Evolutionary conservation across 2,797 vertebrate species (phyloP).

Genomic region (Phoeniculus purpureus): DNA sequence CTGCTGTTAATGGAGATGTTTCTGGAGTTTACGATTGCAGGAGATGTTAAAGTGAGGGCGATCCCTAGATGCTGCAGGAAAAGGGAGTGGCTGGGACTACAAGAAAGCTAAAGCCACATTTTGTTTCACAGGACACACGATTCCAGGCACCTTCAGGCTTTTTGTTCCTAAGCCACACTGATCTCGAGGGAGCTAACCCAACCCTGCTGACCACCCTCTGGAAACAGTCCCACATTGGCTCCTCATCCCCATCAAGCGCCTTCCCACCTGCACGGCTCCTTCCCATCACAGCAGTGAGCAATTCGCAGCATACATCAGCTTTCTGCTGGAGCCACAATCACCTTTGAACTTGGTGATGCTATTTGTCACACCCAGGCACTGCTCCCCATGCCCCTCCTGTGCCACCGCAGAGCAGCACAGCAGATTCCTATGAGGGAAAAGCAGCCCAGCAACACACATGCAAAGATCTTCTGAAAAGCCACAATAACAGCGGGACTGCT

Average conservation of each 20-base stretch:
- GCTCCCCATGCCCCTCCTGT: neutral
- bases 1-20: neutral
- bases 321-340: fast-evolving
- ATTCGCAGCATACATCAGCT: neutral
- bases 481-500: neutral
- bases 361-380: neutral
- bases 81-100: neutral
- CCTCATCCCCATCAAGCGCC: neutral
- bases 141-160: neutral
- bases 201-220: neutral
- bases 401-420: neutral
- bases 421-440: neutral
- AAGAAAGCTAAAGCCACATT: neutral
- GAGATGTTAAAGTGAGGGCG: neutral
- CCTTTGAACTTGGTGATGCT: neutral
- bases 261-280: neutral
- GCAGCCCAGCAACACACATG: fast-evolving
- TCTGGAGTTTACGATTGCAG: neutral
- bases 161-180: fast-evolving
- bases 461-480: neutral
- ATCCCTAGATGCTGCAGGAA: neutral
- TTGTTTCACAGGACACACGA: neutral
- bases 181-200: neutral
- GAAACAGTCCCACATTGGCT: neutral
- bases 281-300: fast-evolving